Conservation (phyloP, 2,113 vertebrate species). For the Xiphorhynchus elegans region DNA sequence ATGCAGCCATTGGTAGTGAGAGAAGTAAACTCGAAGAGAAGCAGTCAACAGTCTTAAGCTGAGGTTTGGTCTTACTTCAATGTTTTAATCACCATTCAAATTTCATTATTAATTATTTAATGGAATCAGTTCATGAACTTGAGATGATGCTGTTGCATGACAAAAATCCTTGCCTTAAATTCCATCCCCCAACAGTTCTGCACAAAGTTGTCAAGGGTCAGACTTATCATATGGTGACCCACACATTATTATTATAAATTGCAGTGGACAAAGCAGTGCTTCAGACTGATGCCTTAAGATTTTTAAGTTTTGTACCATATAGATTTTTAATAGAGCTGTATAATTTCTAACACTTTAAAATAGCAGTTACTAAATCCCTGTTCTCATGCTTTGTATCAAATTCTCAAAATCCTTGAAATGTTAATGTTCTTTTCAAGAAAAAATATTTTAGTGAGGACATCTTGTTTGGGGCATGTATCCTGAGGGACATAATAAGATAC, state of each 20-base stretch:
- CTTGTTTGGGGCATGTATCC: no score
- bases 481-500: no score
- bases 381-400: no score
- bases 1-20: background rate
- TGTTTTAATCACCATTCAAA: background rate
- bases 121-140: background rate
- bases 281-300: background rate
- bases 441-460: no score
- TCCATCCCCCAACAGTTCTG: rapidly evolving
- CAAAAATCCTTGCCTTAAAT: background rate
- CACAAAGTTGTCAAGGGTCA: background rate
- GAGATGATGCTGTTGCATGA: background rate
- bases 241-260: background rate
- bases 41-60: background rate
- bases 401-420: no score
- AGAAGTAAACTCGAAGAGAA: background rate
- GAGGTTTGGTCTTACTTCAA: background rate
- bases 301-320: no score
- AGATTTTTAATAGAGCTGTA: no score
- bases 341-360: no score
- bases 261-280: background rate
- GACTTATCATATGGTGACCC: background rate
- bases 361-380: no score
- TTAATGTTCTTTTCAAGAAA: no score
- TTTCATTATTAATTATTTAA: background rate